These are phyloP conservation scores for Lagodon rhomboides DNA, from an alignment of 2,797 vertebrate genomes.

Conservation along the genomic window DNA sequence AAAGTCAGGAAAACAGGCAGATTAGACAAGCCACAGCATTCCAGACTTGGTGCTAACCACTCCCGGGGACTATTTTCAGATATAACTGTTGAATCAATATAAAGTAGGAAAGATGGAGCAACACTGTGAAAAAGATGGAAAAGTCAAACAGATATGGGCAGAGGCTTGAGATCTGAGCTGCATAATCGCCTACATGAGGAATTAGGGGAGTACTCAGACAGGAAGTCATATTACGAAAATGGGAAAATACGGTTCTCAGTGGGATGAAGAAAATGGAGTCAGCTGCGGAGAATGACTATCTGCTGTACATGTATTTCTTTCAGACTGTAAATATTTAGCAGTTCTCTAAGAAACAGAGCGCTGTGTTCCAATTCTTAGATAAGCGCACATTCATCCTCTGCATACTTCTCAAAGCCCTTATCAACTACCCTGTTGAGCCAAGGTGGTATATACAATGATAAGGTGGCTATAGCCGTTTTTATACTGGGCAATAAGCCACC, in stretches of 20 bases:
- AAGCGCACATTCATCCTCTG: neutral
- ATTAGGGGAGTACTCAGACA: slow-evolving; percentile 39
- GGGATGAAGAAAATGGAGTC: slow-evolving; percentile 35
- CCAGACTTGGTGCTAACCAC: slow-evolving; percentile 28
- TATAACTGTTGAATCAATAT: slow-evolving; percentile 26
- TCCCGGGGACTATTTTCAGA: slow-evolving; percentile 48
- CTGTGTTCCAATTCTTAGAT: neutral
- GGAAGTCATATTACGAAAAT: slow-evolving; percentile 37
- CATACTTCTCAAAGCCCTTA: slow-evolving; percentile 1
- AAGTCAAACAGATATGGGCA: slow-evolving; percentile 21
- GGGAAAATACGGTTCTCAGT: slow-evolving; percentile 26
- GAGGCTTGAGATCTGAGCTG: slow-evolving; percentile 30
- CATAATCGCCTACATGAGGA: slow-evolving; percentile 31
- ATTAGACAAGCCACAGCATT: slow-evolving; percentile 55
- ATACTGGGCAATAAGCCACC: too few species aligned
- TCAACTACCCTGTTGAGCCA: neutral
- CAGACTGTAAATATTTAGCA: slow-evolving; percentile 38
- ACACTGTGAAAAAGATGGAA: neutral
- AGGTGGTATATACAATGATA: neutral
- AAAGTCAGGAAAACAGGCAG: slow-evolving; percentile 58
- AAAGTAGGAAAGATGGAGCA: slow-evolving; percentile 19
- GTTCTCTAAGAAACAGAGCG: neutral
- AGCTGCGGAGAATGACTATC: slow-evolving; percentile 11
- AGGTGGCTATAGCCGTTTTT: too few species aligned
- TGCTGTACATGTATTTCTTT: slow-evolving; percentile 42